Conservation (phyloP, 1,140 invertebrate species). For the Oedothorax gibbosus region DNA sequence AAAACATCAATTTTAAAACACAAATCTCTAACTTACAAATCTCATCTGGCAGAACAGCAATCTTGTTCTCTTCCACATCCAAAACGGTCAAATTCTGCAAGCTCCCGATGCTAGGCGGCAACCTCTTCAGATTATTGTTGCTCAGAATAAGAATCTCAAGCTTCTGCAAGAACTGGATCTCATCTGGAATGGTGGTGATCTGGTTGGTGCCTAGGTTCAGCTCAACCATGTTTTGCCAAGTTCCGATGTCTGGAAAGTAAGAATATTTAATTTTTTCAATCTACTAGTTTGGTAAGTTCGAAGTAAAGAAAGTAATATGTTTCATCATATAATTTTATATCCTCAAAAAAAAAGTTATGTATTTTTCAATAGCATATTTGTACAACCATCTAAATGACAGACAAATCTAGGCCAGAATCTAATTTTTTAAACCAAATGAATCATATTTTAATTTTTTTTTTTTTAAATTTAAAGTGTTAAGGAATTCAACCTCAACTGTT, state of each 20-base stretch:
- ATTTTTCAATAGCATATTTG: neutral
- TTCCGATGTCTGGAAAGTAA: constrained; percentile 80
- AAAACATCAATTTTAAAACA: neutral
- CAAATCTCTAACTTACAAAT: constrained; percentile 74
- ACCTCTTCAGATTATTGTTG: constrained; percentile 89
- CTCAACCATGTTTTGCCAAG: constrained; percentile 96
- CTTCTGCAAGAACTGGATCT: constrained; percentile 94
- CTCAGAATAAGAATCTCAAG: constrained; percentile 96
- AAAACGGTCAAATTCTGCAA: constrained; percentile 91
- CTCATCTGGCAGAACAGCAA: constrained; percentile 93
- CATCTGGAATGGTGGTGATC: constrained; percentile 93
- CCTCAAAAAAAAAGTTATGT: neutral
- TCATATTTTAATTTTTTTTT: too few relatives aligned
- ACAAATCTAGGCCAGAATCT: too few relatives aligned
- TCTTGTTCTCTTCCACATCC: constrained; percentile 96
- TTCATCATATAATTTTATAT: neutral
- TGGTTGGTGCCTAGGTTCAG: constrained; percentile 98
- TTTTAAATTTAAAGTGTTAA: too few relatives aligned
- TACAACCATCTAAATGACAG: too few relatives aligned
- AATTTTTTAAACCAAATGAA: too few relatives aligned
- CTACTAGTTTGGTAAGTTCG: neutral
- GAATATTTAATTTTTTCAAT: neutral
- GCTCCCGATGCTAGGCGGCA: constrained; percentile 85
- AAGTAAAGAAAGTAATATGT: neutral
- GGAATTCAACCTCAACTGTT: too few relatives aligned